Percentiles rank a stretch among this genome's conserved stretches.
phyloP scores from a whole-genome alignment of 2,113 vertebrate genomes.

The Myotis lucifugus region DNA sequence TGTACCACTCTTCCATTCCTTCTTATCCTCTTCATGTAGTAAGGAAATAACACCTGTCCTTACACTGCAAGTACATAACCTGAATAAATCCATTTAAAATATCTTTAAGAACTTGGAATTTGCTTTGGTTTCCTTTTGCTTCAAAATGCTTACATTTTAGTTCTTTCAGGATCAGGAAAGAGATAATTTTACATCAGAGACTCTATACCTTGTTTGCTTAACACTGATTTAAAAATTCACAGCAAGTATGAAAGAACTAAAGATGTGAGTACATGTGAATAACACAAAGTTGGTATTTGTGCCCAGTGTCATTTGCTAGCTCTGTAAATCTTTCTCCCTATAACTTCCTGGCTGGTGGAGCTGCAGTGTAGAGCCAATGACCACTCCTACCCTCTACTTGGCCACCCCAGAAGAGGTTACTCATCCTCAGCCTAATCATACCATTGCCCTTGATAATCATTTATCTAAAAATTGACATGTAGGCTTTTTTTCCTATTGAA shows the following conservation, averaged over 20 bases:
- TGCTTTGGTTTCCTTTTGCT: background rate
- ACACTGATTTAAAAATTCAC: background rate
- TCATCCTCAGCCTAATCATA: background rate
- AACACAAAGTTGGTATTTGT: background rate
- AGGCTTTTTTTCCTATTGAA: background rate
- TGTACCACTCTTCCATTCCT: background rate
- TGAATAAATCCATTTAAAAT: background rate
- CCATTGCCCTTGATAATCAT: background rate
- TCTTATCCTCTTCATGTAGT: background rate
- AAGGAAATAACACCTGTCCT: background rate
- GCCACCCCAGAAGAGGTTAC: background rate
- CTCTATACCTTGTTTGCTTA: background rate
- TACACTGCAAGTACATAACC: background rate
- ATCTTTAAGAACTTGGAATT: background rate
- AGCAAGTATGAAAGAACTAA: constrained; percentile 9
- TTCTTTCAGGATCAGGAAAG: background rate
- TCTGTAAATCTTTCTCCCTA: background rate
- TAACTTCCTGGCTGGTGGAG: background rate
- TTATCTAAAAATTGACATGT: background rate
- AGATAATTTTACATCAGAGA: background rate
- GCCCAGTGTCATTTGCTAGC: background rate
- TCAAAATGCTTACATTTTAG: background rate
- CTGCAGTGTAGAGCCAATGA: background rate
- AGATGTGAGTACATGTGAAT: background rate
- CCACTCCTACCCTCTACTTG: background rate